Conservation (phyloP, 2,113 vertebrate genomes). For the Sinocyclocheilus maitianheensis region DNA sequence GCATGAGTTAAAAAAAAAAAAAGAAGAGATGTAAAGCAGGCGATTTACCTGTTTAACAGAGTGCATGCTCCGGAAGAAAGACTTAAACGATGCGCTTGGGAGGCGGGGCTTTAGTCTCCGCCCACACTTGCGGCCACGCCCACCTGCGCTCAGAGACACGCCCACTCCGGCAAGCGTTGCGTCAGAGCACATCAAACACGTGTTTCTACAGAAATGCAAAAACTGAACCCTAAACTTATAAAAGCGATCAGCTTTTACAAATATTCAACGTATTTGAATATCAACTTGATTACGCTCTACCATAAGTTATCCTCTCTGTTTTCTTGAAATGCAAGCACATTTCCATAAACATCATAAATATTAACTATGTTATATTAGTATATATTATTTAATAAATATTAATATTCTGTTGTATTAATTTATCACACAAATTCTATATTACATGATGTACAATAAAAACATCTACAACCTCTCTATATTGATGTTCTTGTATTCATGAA, state of each 20-base stretch:
- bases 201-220: background rate
- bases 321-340: background rate
- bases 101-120: background rate
- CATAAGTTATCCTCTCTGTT: background rate
- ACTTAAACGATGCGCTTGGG: background rate
- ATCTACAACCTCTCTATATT: too few species aligned
- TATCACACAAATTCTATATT: too few species aligned
- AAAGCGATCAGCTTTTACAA: background rate
- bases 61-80: background rate
- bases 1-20: background rate
- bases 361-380: too few species aligned
- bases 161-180: background rate
- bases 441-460: too few species aligned
- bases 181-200: background rate
- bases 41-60: constrained; percentile 5
- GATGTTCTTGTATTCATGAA: too few species aligned
- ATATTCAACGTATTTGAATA: background rate
- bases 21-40: background rate
- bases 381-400: too few species aligned
- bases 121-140: constrained; percentile 7
- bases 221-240: background rate
- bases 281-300: background rate
- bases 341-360: background rate
- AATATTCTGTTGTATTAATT: too few species aligned
- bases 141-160: background rate